These are phyloP conservation scores for Trinorchestia longiramus DNA, from an alignment of 1,140 invertebrate species.

Conservation along the genomic window DNA sequence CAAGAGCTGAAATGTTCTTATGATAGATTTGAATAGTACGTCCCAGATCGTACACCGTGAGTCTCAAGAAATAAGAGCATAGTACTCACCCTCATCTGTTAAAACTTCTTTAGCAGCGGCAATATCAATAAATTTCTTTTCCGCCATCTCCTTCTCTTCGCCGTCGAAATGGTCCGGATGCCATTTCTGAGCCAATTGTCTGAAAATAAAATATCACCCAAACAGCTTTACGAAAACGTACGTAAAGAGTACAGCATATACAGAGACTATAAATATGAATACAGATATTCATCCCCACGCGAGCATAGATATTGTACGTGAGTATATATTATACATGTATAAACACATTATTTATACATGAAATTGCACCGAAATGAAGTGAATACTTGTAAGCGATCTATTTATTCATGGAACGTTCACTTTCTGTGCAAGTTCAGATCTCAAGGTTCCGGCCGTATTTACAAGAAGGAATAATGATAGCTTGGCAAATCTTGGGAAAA, in stretches of 20 bases:
- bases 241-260: neutral
- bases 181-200: slow-evolving; percentile 98
- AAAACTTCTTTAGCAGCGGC: slow-evolving; percentile 98
- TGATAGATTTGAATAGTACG: too few species aligned
- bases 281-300: too few species aligned
- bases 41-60: too few species aligned
- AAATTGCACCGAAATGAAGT: neutral
- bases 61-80: neutral
- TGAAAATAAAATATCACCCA: slow-evolving; percentile 45
- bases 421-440: too few species aligned
- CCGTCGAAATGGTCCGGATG: slow-evolving; percentile 98
- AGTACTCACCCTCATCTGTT: slow-evolving; percentile 76
- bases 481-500: neutral
- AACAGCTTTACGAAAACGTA: neutral
- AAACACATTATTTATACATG: neutral
- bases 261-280: too few species aligned
- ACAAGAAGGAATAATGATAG: neutral
- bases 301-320: too few species aligned
- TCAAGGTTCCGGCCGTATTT: neutral
- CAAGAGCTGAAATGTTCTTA: too few species aligned
- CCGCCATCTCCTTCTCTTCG: slow-evolving; percentile 87
- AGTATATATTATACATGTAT: too few species aligned
- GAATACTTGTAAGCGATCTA: too few species aligned
- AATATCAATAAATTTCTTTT: slow-evolving; percentile 99
- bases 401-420: too few species aligned